A percentile compares a stretch with the other conserved stretches of the same genome.
These are phyloP conservation scores for Lepidochitona cinerea DNA, from an alignment of 2,888 invertebrate species.

Conservation along the genomic window DNA sequence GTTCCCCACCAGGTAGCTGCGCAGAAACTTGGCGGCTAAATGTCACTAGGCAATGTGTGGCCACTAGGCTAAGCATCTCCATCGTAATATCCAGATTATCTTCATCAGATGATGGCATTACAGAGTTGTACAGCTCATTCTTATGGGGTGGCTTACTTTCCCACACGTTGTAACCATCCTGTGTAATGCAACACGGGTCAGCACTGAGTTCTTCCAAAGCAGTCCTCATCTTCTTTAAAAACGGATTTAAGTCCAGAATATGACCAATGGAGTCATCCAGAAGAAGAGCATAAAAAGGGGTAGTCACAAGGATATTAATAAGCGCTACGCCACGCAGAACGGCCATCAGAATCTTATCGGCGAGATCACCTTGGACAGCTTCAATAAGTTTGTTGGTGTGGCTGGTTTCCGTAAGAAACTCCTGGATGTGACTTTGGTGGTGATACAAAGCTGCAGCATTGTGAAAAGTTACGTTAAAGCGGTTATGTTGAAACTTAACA, in stretches of 20 bases:
- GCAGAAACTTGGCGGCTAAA: not conserved
- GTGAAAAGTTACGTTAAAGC: not conserved
- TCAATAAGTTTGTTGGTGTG: not conserved
- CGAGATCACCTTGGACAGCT: not conserved
- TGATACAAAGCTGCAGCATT: not conserved
- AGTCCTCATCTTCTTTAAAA: not conserved
- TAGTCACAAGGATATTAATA: not conserved
- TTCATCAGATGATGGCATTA: not conserved
- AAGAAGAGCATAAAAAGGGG: not conserved
- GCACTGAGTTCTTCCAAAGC: not conserved
- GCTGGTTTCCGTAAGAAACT: not conserved
- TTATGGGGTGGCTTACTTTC: not conserved
- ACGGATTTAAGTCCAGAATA: not conserved
- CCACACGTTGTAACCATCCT: not conserved
- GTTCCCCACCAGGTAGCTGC: not conserved
- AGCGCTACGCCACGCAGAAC: not conserved
- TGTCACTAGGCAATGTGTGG: not conserved
- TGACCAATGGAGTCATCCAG: not conserved
- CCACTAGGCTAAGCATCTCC: not conserved
- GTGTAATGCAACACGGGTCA: not conserved
- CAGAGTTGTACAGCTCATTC: not conserved
- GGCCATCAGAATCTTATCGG: not conserved
- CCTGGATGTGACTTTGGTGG: not conserved
- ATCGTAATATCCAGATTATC: not conserved
- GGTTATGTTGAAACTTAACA: not conserved